Evolutionary conservation across 2,888 invertebrate genomes (phyloP), one percentile per base, ranked within the genome.

Genomic region (Caenorhabditis becei): DNA sequence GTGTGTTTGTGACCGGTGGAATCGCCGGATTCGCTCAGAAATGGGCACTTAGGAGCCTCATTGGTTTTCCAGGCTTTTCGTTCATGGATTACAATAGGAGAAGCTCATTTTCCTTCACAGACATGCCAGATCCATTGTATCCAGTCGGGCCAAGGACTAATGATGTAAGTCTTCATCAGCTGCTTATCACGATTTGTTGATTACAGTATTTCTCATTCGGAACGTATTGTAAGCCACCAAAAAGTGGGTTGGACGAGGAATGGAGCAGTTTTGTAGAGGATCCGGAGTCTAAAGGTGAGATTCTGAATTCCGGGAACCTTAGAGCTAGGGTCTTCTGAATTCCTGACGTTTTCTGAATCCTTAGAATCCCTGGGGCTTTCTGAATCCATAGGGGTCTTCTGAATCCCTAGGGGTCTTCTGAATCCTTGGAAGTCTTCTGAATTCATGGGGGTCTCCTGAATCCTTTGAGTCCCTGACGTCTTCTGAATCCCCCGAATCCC

Each of bases 71-170:
- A 16, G 74, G 24, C 24, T 80, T 80, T 18, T 80, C 80, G 16
- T 80, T 80, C 26, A 74, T 74, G 32, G 74, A 80, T 28, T 80
- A 63, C 35, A 74, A 69, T 63, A 28, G 80, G 11, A 7, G 20
- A 32, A 80, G 80, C 28, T 28, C 69, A 0, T 80, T 80, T 20
- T 51, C 69, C 1, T 80, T 80, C 37, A 80, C 80, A 0, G 80
- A 80, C 58, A 80, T 80, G 80, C 80, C 80, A 0, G 80, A 80
- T 20, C 65, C 80, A 5, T 47, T 80, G 47, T 80, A 80, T 32
- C 80, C 80, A 10, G 71, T 77, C 44, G 77, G 77, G 1, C 51
- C 80, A 0, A 59, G 56, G 62, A 80, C 80, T 16, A 80, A 80
- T 72, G 80, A 80, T 71, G 80, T 80, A 14, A 61, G 72, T 51